Base-by-base conservation (phyloP, 2,797 vertebrate genomes). In the Halcyon leucocephala region DNA sequence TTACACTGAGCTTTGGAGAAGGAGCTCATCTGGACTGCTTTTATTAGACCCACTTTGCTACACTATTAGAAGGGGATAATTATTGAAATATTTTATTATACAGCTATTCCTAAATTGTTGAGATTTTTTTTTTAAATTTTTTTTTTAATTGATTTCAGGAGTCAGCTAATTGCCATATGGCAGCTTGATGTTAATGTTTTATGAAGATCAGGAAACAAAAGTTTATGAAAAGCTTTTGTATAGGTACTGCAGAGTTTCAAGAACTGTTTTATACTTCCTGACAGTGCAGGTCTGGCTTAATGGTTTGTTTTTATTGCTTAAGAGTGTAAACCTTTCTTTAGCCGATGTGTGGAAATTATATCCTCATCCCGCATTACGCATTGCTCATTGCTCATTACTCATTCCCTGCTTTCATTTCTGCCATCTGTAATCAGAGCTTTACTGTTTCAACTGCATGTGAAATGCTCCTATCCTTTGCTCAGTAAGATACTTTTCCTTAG, bases 311-410 rank as follows among this genome's bases (percentile, higher is more conserved):
- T 99, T 99, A 99, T 98, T 98, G 98, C 99, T 98, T 96, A 98
- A 99, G 98, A 99, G 98, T 98, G 99, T 99, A 99, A 99, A 99
- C 98, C 98, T 99, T 99, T 98, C 98, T 99, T 98, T 98, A 98
- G 98, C 98, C 71, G 49, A 97, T 98, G 98, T 98, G 98, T 99
- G 98, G 99, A 99, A 99, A 99, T 98, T 98, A 97, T 98, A 98
- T 98, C 98, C 98, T 98, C 98, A 98, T 98, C 97, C 98, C 96
- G 86, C 98, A 98, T 98, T 98, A 99, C 98, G 97, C 98, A 98
- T 96, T 97, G 95, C 93, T 93, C 88, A 84, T 98, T 98, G 98
- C 98, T 98, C 98, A 98, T 98, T 98, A 98, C 98, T 98, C 98
- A 96, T 88, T 97, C 94, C 94, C 52, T 79, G 91, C 94, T 97